Evolutionary conservation across 2,113 vertebrate species (phyloP).

Genomic region (Eretmochelys imbricata): DNA sequence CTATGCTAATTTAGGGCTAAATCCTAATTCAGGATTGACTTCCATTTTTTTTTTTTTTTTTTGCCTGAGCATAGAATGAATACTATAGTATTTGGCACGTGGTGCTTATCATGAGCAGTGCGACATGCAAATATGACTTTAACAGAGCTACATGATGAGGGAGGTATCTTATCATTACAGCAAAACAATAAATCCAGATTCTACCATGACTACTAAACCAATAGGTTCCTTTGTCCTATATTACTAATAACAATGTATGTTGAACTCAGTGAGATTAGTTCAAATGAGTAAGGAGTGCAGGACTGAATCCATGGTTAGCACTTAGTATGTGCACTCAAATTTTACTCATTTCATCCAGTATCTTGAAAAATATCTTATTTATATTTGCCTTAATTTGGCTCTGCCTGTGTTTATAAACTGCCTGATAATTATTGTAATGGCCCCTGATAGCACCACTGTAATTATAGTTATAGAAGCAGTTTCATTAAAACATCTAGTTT

Average conservation of each 20-base stretch:
- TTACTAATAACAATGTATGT: background rate
- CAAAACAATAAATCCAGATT: background rate
- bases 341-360: background rate
- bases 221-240: background rate
- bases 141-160: background rate
- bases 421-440: background rate
- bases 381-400: background rate
- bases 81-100: background rate
- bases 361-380: background rate
- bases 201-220: background rate
- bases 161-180: background rate
- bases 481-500: background rate
- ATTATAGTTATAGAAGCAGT: background rate
- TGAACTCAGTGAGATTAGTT: background rate
- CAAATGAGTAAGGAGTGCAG: background rate
- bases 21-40: background rate
- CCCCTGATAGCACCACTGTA: background rate
- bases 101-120: background rate
- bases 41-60: constrained; percentile 6
- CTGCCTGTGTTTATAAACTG: background rate
- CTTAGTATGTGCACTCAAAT: background rate
- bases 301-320: background rate
- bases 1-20: background rate
- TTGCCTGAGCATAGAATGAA: background rate
- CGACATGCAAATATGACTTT: background rate